Evolutionary conservation across 2,797 vertebrate genomes (phyloP), one percentile per base, ranked within the genome.

Genomic region (Lepilemur ruficaudatus): DNA sequence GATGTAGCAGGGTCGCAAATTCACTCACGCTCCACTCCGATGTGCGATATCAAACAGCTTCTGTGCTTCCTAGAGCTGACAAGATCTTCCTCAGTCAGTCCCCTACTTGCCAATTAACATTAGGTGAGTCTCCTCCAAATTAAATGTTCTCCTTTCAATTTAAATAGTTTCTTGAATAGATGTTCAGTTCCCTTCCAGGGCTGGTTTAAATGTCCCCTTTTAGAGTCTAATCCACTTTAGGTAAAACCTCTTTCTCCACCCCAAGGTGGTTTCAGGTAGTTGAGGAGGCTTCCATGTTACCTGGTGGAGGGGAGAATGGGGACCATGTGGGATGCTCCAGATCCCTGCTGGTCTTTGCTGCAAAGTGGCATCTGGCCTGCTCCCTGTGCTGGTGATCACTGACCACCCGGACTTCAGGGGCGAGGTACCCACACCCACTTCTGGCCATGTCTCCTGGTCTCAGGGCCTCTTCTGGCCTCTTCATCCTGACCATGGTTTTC

Each of bases 71-170:
- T 13, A 87, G 55, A 48, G 87, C 86, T 32, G n/a, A 46, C 50
- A 43, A 89, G 79, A 50, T 63, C 86, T 57, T 75, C 73, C 41
- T 91, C 55, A 59, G 61, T 41, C 50, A 69, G 11, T 46, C 43
- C 86, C 52, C 61, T 23, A 52, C 93, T 93, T 73, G 94, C 92
- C 93, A 93, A 46, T 94, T 94, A 90, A 86, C 61, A 65, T 90
- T 87, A 32, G 43, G 63, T 10, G 20, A 70, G 85, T 96, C 96
- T 93, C 75, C 93, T 95, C 94, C 78, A 82, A 95, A 90, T 97
- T 96, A 82, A 96, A 82, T 50, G 14, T 87, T 52, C 23, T 78
- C 30, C 8, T 90, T 93, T 93, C 91, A 81, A 76, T 78, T 94
- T 84, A 78, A 78, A 82, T 93, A 63, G 65, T 76, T 92, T 81